Base-by-base conservation (phyloP, 2,113 vertebrate genomes). In the Muntiacus reevesi region DNA sequence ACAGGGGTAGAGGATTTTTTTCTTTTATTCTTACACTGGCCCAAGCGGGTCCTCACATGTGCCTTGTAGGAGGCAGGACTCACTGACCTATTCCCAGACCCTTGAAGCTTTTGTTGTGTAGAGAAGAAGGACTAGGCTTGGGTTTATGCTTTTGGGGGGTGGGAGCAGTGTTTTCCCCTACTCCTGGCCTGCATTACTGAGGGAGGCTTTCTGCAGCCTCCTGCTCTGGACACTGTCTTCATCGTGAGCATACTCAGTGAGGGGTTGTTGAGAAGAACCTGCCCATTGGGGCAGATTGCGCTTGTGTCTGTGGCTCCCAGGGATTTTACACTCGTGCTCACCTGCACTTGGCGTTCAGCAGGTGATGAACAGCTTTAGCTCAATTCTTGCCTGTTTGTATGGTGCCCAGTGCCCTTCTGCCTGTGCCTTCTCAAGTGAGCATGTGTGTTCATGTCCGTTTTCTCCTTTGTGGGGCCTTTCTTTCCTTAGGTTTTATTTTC, bases 261-360 rank as follows among this genome's bases (percentile, higher is more conserved):
- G 55, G 47, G 27, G 23, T 50, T 95, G 15, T 23, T 40, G 30
- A 82, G 25, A 71, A 45, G 47, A 81, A 23, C 33, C 25, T 19
- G n/a, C 1, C 21, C 6, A 5, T 2, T 30, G 90, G 55, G 8
- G 1, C 6, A 7, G 15, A 21, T 14, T 40, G 50, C 27, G 23
- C 67, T 12, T 47, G 36, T 30, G 33, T 47, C 17, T 83, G 54
- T 14, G 50, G 50, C 33, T 36, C n/a, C 62, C 62, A 33, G 52
- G 74, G 74, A 7, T 33, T 84, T 74, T 17, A 36, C 5, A 25
- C 11, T 47, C 14, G 0, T 0, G 3, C 43, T 16, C 6, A n/a
- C 30, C 19, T 21, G 9, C 2, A 10, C 25, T n/a, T 71, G 78
- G 36, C 57, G 85, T 52, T 36, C 64, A 27, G 50, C 43, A 40